phyloP scores from a whole-genome alignment of 2,113 vertebrate genomes.

The Astatoreochromis straeleni region DNA sequence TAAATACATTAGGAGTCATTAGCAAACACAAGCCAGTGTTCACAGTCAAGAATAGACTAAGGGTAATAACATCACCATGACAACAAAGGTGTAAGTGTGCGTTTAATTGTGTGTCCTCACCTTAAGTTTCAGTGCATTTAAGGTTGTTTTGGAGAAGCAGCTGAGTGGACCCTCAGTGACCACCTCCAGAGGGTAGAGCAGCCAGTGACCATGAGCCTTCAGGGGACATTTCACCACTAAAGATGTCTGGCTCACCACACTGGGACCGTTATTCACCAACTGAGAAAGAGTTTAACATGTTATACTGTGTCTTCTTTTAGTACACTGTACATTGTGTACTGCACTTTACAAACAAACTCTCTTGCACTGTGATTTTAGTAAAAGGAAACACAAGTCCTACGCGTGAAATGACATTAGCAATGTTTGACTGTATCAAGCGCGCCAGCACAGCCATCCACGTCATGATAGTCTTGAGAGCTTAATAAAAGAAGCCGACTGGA shows the following conservation, averaged over 20 bases:
- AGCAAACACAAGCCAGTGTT: neutral
- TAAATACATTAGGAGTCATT: neutral
- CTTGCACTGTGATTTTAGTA: neutral
- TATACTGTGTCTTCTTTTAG: neutral
- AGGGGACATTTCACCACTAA: constrained; percentile 75
- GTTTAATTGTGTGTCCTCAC: constrained; percentile 51
- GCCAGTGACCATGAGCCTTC: constrained; percentile 49
- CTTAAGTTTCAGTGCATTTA: constrained; percentile 72
- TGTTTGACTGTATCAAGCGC: rapidly evolving
- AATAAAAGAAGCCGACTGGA: neutral
- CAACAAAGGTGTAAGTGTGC: neutral
- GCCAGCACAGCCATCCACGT: neutral
- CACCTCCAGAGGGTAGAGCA: constrained; percentile 74
- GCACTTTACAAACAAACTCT: neutral
- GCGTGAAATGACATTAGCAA: neutral
- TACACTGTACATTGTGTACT: neutral
- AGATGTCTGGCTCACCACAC: constrained; percentile 68
- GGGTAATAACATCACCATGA: neutral
- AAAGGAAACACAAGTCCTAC: neutral
- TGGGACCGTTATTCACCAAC: constrained; percentile 79
- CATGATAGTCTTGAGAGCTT: neutral
- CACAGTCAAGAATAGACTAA: neutral
- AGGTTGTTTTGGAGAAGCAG: constrained; percentile 66
- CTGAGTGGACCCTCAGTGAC: constrained; percentile 61
- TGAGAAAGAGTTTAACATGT: constrained; percentile 1